Percentiles rank a stretch among this genome's conserved stretches.
Evolutionary conservation across 2,888 invertebrate species (phyloP).

Genomic region (Eretmocerus hayati): DNA sequence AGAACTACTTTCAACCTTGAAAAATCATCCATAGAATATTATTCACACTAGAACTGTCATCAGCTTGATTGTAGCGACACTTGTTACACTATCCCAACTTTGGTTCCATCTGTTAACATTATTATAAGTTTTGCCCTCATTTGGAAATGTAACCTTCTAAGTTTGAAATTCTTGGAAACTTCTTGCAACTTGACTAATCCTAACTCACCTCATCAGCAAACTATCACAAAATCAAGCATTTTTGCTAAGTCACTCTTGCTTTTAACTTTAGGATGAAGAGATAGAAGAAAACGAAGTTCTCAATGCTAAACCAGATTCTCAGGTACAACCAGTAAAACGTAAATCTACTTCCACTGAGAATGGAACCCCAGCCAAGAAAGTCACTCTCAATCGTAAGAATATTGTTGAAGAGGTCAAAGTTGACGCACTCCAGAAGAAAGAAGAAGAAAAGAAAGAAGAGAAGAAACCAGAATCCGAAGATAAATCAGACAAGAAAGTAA

Average conservation of each 20-base stretch:
- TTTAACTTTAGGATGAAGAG: constrained; percentile 39
- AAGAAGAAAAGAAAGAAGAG: constrained; percentile 24
- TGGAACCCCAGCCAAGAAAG: constrained; percentile 51
- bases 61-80: too few species aligned
- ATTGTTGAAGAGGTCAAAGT: constrained; percentile 39
- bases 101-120: too few species aligned
- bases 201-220: too few species aligned
- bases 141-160: too few species aligned
- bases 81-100: too few species aligned
- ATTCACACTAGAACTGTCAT: too few species aligned
- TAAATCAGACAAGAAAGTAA: constrained; percentile 50
- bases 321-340: constrained; percentile 34
- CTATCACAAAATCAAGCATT: too few species aligned
- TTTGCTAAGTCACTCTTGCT: neutral
- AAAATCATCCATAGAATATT: too few species aligned
- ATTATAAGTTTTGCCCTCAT: too few species aligned
- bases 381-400: constrained; percentile 51
- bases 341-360: constrained; percentile 25
- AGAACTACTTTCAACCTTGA: too few species aligned
- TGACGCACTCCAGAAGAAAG: constrained; percentile 25
- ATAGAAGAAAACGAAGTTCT: constrained; percentile 41
- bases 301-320: constrained; percentile 40
- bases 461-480: constrained; percentile 22
- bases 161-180: too few species aligned
- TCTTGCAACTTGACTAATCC: too few species aligned